Evolutionary conservation across 2,797 vertebrate species (phyloP), one percentile per base, ranked within the genome.

Genomic region (Schizopygopsis pylzovi): DNA sequence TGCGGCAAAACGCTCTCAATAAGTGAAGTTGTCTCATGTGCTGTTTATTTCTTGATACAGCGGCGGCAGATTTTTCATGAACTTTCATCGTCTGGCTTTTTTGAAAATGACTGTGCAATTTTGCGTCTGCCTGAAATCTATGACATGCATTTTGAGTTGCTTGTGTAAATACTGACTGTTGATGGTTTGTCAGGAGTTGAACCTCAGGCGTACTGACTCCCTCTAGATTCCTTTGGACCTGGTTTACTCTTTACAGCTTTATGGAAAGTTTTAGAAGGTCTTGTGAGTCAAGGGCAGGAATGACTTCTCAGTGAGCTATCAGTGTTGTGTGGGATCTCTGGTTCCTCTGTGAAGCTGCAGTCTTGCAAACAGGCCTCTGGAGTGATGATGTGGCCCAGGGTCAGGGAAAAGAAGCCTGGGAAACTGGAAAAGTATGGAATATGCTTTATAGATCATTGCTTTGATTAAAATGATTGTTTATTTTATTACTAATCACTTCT

Each of bases 341-440:
- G 72, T 85, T 85, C 81, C 79, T 84, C 59, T 87, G 82, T 76
- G 85, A 87, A 86, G 68, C 73, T 88, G 71, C 52, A 84, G 77
- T 81, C 54, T 78, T 79, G 86, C 83, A 80, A 75, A 87, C 59
- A 73, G 68, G 85, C 84, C 87, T 85, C 88, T 90, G 79, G 89
- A 88, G 90, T 86, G 86, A 88, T 89, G 88, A 89, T 82, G 87
- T 89, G 83, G 49, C 79, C 82, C 71, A 86, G 87, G 89, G 88
- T 89, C 86, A 86, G 77, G 82, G 72, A 87, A 81, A 71, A 76
- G 72, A 89, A 87, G 89, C 84, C 87, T 90, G 89, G 87, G 90
- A 89, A 90, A 86, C 78, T 90, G 73, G 82, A 81, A 83, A 82
- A 87, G 84, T 85, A 85, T 90, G 82, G 80, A 79, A 87, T 81